phyloP scores from a whole-genome alignment of 2,797 vertebrate species.

The Capromys pilorides region DNA sequence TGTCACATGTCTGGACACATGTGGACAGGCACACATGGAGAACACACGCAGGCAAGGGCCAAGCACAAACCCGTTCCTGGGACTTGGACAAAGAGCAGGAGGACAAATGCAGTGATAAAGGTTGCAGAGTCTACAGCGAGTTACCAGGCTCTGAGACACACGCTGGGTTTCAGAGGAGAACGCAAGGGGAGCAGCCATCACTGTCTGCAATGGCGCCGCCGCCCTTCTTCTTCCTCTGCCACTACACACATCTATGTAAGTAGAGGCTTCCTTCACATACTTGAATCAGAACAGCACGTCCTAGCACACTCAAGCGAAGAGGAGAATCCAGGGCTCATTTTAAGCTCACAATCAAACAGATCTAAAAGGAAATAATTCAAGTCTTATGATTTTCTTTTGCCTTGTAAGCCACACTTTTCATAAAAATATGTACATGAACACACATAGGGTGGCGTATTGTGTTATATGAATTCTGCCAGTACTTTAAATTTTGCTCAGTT shows the following conservation, averaged over 20 bases:
- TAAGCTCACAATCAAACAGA: background rate
- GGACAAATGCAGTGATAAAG: rapidly evolving
- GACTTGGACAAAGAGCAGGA: background rate
- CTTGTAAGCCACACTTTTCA: background rate
- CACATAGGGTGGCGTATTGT: background rate
- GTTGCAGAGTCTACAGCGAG: rapidly evolving
- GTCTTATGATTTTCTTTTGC: background rate
- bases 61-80: rapidly evolving
- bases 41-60: background rate
- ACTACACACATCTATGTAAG: rapidly evolving
- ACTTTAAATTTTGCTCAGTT: background rate
- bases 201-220: background rate
- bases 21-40: no score
- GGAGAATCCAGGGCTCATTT: rapidly evolving
- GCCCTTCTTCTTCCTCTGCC: background rate
- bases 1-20: background rate
- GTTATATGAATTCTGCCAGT: background rate
- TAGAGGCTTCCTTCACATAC: background rate
- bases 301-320: rapidly evolving
- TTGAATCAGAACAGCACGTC: background rate
- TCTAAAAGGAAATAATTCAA: background rate
- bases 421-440: background rate
- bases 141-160: no score
- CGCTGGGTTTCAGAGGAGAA: rapidly evolving
- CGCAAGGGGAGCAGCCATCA: rapidly evolving